phyloP scores from a whole-genome alignment of 2,797 vertebrate species.

The Spinibarbus caldwelli region DNA sequence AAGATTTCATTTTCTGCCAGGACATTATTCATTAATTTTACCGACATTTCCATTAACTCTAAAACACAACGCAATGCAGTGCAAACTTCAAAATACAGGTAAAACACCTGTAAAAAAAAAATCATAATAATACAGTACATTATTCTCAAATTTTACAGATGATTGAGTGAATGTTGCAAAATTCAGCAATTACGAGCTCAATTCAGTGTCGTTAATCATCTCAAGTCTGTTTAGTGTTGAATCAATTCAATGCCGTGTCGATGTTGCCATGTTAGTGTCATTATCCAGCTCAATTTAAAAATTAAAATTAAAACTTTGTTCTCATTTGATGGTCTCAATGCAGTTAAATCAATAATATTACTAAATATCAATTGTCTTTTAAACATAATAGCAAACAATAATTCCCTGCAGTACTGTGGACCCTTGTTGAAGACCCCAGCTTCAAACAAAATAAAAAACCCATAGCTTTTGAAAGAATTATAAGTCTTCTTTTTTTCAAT shows the following conservation, averaged over 20 bases:
- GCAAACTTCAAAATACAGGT: not conserved
- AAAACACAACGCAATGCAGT: not conserved
- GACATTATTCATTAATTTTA: not conserved
- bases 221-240: not conserved
- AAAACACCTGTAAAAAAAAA: not conserved
- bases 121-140: not conserved
- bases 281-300: not conserved
- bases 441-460: not conserved
- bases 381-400: not conserved
- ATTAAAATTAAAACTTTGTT: not conserved
- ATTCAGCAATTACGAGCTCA: not conserved
- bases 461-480: not conserved
- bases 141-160: not conserved
- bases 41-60: not conserved
- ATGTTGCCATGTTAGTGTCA: not conserved
- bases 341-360: not conserved
- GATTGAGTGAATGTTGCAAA: not conserved
- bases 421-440: not conserved
- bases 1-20: not conserved
- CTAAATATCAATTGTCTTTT: not conserved
- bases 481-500: not conserved
- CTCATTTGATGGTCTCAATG: not conserved
- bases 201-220: not conserved
- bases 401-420: not conserved
- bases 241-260: not conserved